Evolutionary conservation across 2,888 invertebrate genomes (phyloP), one percentile per base, ranked within the genome.

Genomic region (Eubasilissa splendida): DNA sequence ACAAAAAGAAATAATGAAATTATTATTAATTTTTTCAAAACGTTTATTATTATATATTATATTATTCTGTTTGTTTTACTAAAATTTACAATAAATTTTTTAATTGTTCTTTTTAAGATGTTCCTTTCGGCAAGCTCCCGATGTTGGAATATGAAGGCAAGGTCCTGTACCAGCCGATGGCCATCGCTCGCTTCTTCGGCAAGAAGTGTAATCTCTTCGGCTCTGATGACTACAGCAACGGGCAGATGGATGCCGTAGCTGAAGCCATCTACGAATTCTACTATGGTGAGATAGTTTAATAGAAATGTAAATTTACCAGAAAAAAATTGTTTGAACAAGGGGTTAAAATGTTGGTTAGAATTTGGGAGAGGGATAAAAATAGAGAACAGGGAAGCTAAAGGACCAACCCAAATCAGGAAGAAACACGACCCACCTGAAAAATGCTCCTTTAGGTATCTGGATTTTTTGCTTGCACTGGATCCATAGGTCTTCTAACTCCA

Each of bases 181-280:
- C 92, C 53, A 92, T 93, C 73, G 88, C 89, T 56, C 91, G 92
- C 75, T 92, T 90, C 84, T 84, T 92, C 1, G 92, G 90, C 2
- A 88, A 87, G 78, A 88, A 89, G 84, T 87, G 88, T 52, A 87
- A 89, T 50, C 87, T 92, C 1, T 87, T 91, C 60, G 90, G 92
- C 0, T 84, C 86, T 1, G 89, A 91, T 81, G 89, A 90, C 2
- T 87, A 90, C 86, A 88, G 91, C 60, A 89, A 90, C 81, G 87
- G 90, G 3, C 86, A 89, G 3, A 86, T 91, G 74, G 92, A 92
- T 77, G 87, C 88, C 22, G 83, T 87, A 1, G 89, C 88, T 0
- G 89, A 89, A 65, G 89, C 87, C 70, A 86, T 91, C 65, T 90
- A 90, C 52, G 92, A 92, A 82, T 87, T 90, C 83, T 89, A 90